phyloP scores from a whole-genome alignment of 2,113 vertebrate genomes.

The Rhea pennata region DNA sequence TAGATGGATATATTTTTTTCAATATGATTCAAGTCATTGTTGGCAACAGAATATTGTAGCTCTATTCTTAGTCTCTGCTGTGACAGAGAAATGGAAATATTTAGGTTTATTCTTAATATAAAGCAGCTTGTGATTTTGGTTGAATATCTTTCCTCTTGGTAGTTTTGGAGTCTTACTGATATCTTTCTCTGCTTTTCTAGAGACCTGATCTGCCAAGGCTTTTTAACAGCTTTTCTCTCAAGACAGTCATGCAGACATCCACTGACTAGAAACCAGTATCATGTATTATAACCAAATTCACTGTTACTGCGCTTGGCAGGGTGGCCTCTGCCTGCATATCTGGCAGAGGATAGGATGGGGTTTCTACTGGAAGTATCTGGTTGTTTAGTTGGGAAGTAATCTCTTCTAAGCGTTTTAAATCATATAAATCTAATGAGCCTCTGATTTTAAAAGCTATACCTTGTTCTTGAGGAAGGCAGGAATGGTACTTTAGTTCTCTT shows the following conservation, averaged over 20 bases:
- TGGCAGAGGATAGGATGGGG: rapidly evolving
- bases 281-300: rapidly evolving
- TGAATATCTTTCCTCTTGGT: neutral
- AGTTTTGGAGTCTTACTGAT: neutral
- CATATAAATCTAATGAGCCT: neutral
- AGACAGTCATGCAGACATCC: neutral
- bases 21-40: neutral
- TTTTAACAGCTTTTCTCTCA: neutral
- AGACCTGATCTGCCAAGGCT: neutral
- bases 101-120: neutral
- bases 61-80: neutral
- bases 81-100: neutral
- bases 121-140: neutral
- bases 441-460: neutral
- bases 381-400: neutral
- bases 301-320: neutral
- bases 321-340: neutral
- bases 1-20: neutral
- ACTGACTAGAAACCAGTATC: neutral
- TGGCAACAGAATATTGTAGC: neutral
- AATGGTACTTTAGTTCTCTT: neutral
- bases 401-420: neutral
- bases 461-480: neutral
- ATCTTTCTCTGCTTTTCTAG: neutral
- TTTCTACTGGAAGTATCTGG: neutral